Base-by-base conservation (phyloP, 1,140 invertebrate species). In the Heliconius eleuchia region DNA sequence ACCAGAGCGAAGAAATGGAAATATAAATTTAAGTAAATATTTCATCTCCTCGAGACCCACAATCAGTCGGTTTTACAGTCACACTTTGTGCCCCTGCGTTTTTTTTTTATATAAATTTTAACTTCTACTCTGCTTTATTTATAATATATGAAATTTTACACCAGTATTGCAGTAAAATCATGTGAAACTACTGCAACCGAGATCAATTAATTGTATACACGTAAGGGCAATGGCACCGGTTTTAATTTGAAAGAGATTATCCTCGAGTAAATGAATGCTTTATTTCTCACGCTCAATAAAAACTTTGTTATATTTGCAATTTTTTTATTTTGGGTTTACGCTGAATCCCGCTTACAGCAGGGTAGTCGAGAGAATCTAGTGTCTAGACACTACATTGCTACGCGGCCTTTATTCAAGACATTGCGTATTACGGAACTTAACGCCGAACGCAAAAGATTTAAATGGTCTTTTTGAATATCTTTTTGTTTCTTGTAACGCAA, bases 191-290 rank as follows among this genome's bases (percentile, higher is more conserved):
- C 0, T 30, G 60, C 60, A 66, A 66, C 27, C 0, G 23, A 66
- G 23, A 30, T 66, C 23, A 30, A 27, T 27, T 27, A 30, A 66
- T 66, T 66, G 60, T 66, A 30, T 30, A 66, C 60, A 30, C 60
- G 23, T 66, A 66, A 30, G 60, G 60, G 60, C 60, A 66, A 66
- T 66, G 60, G 23, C 60, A 66, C n/a, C 60, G 27, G 23, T 66
- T 66, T 66, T 66, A 30, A 66, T 30, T 66, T 66, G n/a, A 66
- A 66, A 66, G 27, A 66, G 60, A 66, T 66, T 66, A 66, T 66
- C 60, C 60, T 66, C 11, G 9, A 30, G 60, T 1, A 66, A 66
- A 66, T 66, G 23, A 66, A 23, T 30, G 60, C 60, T 66, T 57
- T n/a, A 66, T 66, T 66, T 66, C 60, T 66, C 60, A 66, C 60